Percentiles rank a stretch among this genome's conserved stretches.
Conservation (phyloP, 2,888 invertebrate genomes). For the Anticlea derivata region DNA sequence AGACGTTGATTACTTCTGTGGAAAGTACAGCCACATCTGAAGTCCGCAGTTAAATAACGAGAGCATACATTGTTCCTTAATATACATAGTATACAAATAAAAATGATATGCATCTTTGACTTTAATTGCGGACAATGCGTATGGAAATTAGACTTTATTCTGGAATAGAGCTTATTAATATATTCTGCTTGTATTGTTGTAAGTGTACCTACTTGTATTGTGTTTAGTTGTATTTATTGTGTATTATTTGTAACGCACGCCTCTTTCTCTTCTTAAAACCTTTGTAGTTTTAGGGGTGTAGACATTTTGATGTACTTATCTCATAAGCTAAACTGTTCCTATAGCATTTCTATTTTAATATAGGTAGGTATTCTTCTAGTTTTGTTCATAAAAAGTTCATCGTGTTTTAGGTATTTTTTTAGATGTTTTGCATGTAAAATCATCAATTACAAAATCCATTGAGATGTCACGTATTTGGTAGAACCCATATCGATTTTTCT, state of each 20-base stretch:
- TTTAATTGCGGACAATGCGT: constrained; percentile 2
- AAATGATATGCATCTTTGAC: background rate
- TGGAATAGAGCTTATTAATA: constrained; percentile 30
- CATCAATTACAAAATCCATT: constrained; percentile 16
- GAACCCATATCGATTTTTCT: constrained; percentile 15
- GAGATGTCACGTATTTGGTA: constrained; percentile 26
- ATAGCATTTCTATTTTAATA: constrained; percentile 2
- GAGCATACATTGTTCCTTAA: background rate
- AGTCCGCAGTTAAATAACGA: background rate
- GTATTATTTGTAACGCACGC: constrained; percentile 37
- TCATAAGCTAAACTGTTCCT: constrained; percentile 15
- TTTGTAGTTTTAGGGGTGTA: constrained; percentile 31
- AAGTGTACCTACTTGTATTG: constrained; percentile 34
- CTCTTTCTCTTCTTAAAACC: constrained; percentile 30
- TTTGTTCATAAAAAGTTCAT: constrained; percentile 23
- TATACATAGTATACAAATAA: background rate
- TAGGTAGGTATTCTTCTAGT: constrained; percentile 14
- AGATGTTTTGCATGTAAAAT: constrained; percentile 30
- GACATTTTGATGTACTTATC: constrained; percentile 19
- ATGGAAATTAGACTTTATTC: constrained; percentile 19
- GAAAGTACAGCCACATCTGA: background rate
- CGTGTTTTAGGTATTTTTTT: constrained; percentile 25
- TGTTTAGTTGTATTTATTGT: constrained; percentile 31
- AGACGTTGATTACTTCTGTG: constrained; percentile 18
- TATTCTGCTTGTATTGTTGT: constrained; percentile 38